Evolutionary conservation across 1,140 invertebrate genomes (phyloP).

Genomic region (Drosophila eugracilis): DNA sequence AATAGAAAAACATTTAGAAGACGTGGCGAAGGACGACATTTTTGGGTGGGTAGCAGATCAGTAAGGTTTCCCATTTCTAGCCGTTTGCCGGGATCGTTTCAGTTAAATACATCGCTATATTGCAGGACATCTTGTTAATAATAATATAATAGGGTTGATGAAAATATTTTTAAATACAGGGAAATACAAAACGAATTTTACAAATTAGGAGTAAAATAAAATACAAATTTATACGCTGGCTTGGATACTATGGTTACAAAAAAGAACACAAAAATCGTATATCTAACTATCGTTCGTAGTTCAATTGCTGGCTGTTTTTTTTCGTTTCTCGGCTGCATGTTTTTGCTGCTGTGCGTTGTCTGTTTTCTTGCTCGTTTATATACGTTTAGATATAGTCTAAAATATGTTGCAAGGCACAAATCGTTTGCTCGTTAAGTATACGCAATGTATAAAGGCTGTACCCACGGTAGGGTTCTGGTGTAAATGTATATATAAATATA

Average conservation of each 20-base stretch:
- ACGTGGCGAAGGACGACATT: background rate
- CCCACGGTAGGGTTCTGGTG: constrained; percentile 6
- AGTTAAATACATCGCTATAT: constrained; percentile 7
- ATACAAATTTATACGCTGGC: constrained; percentile 28
- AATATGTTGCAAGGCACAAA: constrained; percentile 72
- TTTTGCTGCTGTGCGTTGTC: constrained; percentile 58
- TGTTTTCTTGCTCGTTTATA: constrained; percentile 36
- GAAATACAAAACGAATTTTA: constrained; percentile 12
- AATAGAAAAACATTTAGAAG: constrained; percentile 39
- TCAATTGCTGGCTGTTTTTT: constrained; percentile 27
- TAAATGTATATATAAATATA: constrained; percentile 37
- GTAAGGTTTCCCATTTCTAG: constrained; percentile 2
- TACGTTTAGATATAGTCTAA: constrained; percentile 35
- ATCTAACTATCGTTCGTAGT: constrained; percentile 22
- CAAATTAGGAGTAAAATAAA: constrained; percentile 25
- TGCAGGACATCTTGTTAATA: background rate
- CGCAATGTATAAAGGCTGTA: constrained; percentile 35
- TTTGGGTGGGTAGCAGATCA: background rate
- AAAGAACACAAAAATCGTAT: constrained; percentile 33
- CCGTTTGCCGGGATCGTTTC: background rate
- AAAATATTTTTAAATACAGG: background rate
- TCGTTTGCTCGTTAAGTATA: constrained; percentile 59
- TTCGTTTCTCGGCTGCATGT: constrained; percentile 20
- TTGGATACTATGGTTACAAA: constrained; percentile 4
- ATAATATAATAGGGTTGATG: background rate